These are phyloP conservation scores for Pteronotus mesoamericanus DNA, from an alignment of 2,797 vertebrate genomes.

Conservation along the genomic window DNA sequence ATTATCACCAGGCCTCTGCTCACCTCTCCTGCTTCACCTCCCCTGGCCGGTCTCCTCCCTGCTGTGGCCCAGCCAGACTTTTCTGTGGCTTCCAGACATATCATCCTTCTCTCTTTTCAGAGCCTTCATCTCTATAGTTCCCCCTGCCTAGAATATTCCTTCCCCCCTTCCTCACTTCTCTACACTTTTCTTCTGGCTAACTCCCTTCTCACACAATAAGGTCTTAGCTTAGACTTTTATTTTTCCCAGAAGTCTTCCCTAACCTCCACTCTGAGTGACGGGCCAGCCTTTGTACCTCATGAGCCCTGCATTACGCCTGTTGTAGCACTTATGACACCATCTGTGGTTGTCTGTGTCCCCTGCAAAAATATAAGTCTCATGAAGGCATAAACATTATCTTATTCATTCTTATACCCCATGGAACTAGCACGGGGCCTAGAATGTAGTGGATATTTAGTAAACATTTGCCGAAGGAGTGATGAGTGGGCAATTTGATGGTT, in stretches of 20 bases:
- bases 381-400: neutral
- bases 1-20: neutral
- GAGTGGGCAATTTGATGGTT: neutral
- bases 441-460: neutral
- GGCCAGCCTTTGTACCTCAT: neutral
- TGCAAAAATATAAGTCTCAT: neutral
- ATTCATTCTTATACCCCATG: neutral
- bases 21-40: neutral
- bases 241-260: neutral
- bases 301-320: neutral
- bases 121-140: neutral
- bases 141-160: neutral
- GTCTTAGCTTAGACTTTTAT: neutral
- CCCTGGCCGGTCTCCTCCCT: neutral
- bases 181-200: neutral
- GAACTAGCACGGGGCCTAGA: neutral
- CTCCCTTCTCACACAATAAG: neutral
- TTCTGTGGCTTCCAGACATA: neutral
- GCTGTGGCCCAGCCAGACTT: neutral
- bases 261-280: neutral
- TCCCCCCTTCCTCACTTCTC: neutral
- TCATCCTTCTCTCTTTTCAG: neutral
- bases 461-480: neutral
- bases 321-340: neutral
- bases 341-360: neutral